A percentile compares a stretch with the other conserved stretches of the same genome.
These are phyloP conservation scores for Pachypeltis micranthus DNA, from an alignment of 1,140 invertebrate species.

Conservation along the genomic window DNA sequence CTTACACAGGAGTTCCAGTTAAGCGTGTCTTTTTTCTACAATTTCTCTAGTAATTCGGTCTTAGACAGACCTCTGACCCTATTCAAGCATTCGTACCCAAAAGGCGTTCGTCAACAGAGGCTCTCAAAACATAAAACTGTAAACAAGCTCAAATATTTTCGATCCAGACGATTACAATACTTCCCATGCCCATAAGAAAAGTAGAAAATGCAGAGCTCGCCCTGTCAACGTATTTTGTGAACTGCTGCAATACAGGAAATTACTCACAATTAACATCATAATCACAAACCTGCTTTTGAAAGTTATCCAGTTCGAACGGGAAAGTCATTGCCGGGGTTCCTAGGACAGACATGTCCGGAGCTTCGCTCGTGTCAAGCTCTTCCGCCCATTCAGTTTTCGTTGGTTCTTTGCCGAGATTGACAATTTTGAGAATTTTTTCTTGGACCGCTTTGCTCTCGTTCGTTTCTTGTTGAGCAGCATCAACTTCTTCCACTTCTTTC, in stretches of 20 bases:
- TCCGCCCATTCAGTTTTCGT: conserved; percentile 67
- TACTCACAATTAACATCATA: neutral
- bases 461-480: neutral
- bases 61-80: too few relatives aligned
- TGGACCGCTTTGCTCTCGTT: neutral
- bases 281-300: conserved; percentile 69
- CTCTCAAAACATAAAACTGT: too few relatives aligned
- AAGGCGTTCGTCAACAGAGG: too few relatives aligned
- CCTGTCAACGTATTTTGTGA: too few relatives aligned
- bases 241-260: neutral
- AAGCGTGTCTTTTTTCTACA: too few relatives aligned
- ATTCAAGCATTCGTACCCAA: too few relatives aligned
- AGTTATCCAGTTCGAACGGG: conserved; percentile 90
- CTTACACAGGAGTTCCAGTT: too few relatives aligned
- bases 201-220: too few relatives aligned
- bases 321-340: conserved; percentile 71
- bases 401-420: conserved; percentile 21
- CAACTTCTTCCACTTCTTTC: neutral
- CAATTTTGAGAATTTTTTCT: neutral
- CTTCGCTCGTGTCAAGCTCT: conserved; percentile 62
- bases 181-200: too few relatives aligned
- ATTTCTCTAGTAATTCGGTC: too few relatives aligned
- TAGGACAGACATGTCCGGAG: conserved; percentile 65
- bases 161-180: too few relatives aligned
- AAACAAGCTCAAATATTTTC: too few relatives aligned